Conservation (phyloP, 1,140 invertebrate species). For the Drosophila orosa region DNA sequence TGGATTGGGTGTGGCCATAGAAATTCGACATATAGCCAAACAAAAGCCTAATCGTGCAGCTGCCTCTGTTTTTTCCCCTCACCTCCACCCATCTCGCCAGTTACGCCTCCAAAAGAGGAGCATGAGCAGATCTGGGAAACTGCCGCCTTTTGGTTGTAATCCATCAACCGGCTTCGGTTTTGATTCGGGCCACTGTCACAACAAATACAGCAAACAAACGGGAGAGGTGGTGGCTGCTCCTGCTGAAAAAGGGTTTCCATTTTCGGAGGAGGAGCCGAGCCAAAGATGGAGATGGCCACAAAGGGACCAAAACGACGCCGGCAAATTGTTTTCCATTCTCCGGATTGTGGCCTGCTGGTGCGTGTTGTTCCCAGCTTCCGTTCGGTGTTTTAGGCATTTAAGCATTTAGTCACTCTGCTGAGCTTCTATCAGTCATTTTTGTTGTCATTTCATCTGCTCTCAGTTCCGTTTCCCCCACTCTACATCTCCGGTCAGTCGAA, state of each 20-base stretch:
- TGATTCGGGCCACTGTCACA: constrained; percentile 56
- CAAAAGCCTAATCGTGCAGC: constrained; percentile 81
- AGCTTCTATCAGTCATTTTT: constrained; percentile 65
- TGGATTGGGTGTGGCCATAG: constrained; percentile 71
- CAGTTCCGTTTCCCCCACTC: constrained; percentile 4
- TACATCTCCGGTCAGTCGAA: background rate
- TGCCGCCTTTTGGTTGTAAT: constrained; percentile 80
- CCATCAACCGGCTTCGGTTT: constrained; percentile 69
- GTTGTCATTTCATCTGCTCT: constrained; percentile 63
- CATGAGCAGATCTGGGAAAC: constrained; percentile 29
- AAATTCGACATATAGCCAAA: constrained; percentile 80
- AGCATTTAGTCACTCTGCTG: constrained; percentile 70
- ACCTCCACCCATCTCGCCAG: background rate
- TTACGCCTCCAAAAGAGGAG: constrained; percentile 50
- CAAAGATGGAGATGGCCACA: constrained; percentile 35
- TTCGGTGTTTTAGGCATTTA: constrained; percentile 70
- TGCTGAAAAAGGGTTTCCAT: constrained; percentile 12
- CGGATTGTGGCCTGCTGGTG: constrained; percentile 36
- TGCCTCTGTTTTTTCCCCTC: constrained; percentile 18
- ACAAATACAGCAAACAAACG: constrained; percentile 61
- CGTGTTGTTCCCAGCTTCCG: constrained; percentile 41
- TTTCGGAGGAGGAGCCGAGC: constrained; percentile 1
- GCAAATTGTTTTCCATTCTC: constrained; percentile 77
- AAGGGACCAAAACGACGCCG: constrained; percentile 50
- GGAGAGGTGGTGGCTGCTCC: constrained; percentile 7